These are phyloP conservation scores for Poeciliopsis occidentalis DNA, from an alignment of 2,113 vertebrate species.

Conservation along the genomic window DNA sequence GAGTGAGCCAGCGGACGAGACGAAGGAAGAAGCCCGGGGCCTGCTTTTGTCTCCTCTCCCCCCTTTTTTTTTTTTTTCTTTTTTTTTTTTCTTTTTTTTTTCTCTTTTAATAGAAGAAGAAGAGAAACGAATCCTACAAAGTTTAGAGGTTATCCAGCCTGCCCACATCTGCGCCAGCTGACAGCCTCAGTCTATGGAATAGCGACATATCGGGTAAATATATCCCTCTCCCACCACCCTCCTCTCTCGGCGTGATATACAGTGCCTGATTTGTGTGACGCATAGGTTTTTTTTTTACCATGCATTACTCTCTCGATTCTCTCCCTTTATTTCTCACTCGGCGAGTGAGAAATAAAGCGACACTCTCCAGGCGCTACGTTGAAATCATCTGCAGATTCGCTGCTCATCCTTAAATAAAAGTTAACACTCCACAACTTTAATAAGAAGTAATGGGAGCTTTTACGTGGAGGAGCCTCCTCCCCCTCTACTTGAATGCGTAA, in stretches of 20 bases:
- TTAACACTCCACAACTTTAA: constrained; percentile 8
- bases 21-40: constrained; percentile 54
- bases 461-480: neutral
- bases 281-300: constrained; percentile 58
- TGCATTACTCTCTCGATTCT: constrained; percentile 59
- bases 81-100: neutral
- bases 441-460: constrained; percentile 6
- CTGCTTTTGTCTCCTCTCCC: constrained; percentile 22
- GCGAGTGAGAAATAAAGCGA: neutral
- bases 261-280: constrained; percentile 68
- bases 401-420: neutral
- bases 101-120: neutral
- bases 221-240: neutral
- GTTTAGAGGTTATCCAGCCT: constrained; percentile 64
- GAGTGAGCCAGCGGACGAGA: constrained; percentile 68
- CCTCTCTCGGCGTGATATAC: constrained; percentile 45
- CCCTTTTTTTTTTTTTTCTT: neutral
- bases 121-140: constrained; percentile 57
- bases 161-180: constrained; percentile 55
- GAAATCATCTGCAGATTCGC: neutral
- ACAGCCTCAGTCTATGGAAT: constrained; percentile 72
- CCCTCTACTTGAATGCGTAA: neutral
- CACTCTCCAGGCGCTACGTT: neutral
- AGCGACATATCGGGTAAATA: constrained; percentile 77
- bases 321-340: constrained; percentile 19